These are phyloP conservation scores for Phrynocephalus vlangalii DNA, from an alignment of 2,797 vertebrate species.

Conservation along the genomic window DNA sequence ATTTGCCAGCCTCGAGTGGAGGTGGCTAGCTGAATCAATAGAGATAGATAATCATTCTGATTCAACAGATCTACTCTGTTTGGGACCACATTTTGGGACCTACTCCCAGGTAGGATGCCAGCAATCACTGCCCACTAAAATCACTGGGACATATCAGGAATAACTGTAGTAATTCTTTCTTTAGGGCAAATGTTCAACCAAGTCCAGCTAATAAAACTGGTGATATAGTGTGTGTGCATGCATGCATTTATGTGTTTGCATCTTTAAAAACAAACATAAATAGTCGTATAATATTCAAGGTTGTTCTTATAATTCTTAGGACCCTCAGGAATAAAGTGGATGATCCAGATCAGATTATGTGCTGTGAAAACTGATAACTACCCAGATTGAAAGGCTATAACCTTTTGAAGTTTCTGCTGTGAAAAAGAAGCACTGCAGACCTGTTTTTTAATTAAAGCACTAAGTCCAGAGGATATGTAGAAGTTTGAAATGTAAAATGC, in stretches of 20 bases:
- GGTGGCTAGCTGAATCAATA: too few species aligned
- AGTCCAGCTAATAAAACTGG: neutral
- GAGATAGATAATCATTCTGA: too few species aligned
- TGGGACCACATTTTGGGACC: neutral
- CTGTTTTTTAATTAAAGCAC: conserved; percentile 47
- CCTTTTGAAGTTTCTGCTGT: conserved; percentile 24
- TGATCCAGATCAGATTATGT: conserved; percentile 34
- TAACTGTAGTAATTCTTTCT: neutral
- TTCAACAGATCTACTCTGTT: too few species aligned
- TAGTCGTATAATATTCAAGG: neutral
- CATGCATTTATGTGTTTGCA: neutral
- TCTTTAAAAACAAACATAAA: neutral
- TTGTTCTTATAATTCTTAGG: conserved; percentile 17
- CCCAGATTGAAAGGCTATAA: neutral
- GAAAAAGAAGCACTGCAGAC: neutral
- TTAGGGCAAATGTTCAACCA: neutral
- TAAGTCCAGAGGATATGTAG: conserved; percentile 22
- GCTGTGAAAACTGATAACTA: conserved; percentile 35
- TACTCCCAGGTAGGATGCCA: neutral
- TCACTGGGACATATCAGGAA: neutral
- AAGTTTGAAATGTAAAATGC: conserved; percentile 33
- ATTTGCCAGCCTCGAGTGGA: too few species aligned
- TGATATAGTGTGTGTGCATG: neutral
- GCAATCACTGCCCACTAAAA: neutral
- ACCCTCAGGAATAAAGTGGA: neutral